Conservation (phyloP, 2,888 invertebrate genomes). For the Spatulosminthurus flaviceps region DNA sequence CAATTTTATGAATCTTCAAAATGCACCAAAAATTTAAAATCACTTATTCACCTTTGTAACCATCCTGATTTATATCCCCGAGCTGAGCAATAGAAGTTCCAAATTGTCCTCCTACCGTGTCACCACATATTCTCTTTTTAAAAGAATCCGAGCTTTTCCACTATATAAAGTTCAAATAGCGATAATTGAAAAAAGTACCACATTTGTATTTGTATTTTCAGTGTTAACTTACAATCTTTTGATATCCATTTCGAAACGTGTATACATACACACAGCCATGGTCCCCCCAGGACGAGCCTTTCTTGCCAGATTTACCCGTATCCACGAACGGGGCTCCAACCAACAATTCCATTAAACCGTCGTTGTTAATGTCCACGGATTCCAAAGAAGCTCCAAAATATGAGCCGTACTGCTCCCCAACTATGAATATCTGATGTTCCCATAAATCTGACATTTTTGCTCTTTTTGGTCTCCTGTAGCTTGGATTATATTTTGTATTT, state of each 20-base stretch:
- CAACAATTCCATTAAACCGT: slow-evolving; percentile 73
- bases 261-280: neutral
- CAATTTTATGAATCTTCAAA: neutral
- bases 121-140: neutral
- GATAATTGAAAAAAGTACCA: neutral
- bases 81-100: slow-evolving; percentile 73
- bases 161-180: neutral
- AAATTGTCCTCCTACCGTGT: slow-evolving; percentile 70
- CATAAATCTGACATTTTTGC: neutral
- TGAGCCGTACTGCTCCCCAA: slow-evolving; percentile 52
- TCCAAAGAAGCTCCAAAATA: slow-evolving; percentile 74
- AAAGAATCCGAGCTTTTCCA: too few species aligned
- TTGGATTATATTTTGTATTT: neutral
- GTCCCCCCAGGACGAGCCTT: neutral
- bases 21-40: neutral
- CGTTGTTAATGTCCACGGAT: slow-evolving; percentile 73
- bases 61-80: slow-evolving; percentile 75
- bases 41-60: slow-evolving; percentile 69
- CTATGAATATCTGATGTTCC: neutral
- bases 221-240: neutral
- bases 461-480: too few species aligned
- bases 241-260: neutral
- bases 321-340: slow-evolving; percentile 72
- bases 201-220: neutral
- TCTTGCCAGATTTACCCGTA: slow-evolving; percentile 56